Base-by-base conservation (phyloP, 2,113 vertebrate genomes). In the Bubo bubo region DNA sequence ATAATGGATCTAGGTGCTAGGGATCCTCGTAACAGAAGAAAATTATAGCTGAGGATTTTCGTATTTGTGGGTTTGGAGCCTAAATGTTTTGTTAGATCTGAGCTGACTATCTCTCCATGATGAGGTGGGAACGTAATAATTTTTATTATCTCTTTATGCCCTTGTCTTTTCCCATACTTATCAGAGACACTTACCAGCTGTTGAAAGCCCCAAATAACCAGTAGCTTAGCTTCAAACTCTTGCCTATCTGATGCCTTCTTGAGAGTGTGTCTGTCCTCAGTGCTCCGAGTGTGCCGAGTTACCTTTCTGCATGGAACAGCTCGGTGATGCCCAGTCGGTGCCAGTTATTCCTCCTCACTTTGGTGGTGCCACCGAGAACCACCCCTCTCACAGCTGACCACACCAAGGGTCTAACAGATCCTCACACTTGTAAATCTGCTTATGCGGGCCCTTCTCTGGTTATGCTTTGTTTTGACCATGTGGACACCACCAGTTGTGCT, bases 371-470 rank as follows among this genome's bases (percentile, higher is more conserved):
- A 6, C 35, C 41, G 41, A 52, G 72, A 64, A 24, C 34, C 10
- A 15, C 20, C 28, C 15, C 27, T 81, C 34, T 24, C 50, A 24
- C 34, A 70, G 26, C 34, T 22, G 21, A 9, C 47, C 39, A 28
- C 0, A 5, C 10, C 1, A 0, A 52, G 56, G 30, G 16, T 39
- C n/a, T 56, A 28, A 50, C 5, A 12, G 39, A 19, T 27, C 30
- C n/a, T 43, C 62, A 35, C 8, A 6, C 76, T 23, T 27, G 13
- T 52, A 37, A 39, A 73, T 73, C 28, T 53, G 37, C 34, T 73
- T 58, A 17, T 24, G 59, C 47, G 55, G 20, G n/a, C 53, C 16
- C 45, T 62, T 84, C 72, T 60, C 67, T 67, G 15, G 3, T 26
- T 39, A 14, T 39, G 28, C 30, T 73, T 45, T 21, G 4, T 32